Conservation (phyloP, 2,797 vertebrate genomes). For the Champsocephalus esox region DNA sequence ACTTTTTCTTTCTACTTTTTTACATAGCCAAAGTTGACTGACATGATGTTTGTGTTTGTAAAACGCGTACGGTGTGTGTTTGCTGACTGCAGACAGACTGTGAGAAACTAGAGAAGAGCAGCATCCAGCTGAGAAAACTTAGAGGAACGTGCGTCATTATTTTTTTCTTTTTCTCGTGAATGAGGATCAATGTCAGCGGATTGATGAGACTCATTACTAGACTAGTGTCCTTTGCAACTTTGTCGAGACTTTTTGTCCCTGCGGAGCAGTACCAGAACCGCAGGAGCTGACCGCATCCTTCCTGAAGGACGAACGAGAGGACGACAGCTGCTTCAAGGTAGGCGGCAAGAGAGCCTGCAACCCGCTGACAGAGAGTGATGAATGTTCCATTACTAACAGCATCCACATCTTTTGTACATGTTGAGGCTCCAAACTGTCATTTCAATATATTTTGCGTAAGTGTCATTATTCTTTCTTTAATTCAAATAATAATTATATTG, state of each 20-base stretch:
- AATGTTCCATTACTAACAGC: background rate
- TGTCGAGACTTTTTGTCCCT: constrained; percentile 64
- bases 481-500: background rate
- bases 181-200: constrained; percentile 67
- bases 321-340: constrained; percentile 85
- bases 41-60: constrained; percentile 56
- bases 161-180: constrained; percentile 27
- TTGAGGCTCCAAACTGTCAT: background rate
- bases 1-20: constrained; percentile 63
- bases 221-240: constrained; percentile 70
- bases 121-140: constrained; percentile 49
- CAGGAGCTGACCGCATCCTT: constrained; percentile 80
- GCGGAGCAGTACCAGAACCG: constrained; percentile 67
- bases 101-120: constrained; percentile 45
- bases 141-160: constrained; percentile 33
- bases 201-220: constrained; percentile 76
- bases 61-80: constrained; percentile 46
- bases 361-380: constrained; percentile 21
- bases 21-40: constrained; percentile 61
- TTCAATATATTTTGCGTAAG: too few relatives aligned
- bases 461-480: background rate
- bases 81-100: constrained; percentile 41
- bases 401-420: background rate
- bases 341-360: constrained; percentile 29
- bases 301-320: constrained; percentile 62